phyloP scores from a whole-genome alignment of 2,113 vertebrate genomes.

The Sorex fumeus region DNA sequence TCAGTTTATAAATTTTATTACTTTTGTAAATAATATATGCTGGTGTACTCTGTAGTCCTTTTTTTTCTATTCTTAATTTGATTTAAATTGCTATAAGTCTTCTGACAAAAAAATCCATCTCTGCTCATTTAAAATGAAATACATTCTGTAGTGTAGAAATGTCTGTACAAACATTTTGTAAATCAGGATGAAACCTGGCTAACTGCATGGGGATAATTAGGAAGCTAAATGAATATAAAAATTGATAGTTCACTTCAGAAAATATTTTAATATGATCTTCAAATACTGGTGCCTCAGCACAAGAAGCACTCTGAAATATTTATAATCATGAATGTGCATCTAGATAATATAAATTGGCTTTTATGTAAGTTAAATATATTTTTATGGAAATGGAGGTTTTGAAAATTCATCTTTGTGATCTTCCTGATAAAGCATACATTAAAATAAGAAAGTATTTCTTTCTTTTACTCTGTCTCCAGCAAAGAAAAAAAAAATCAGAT shows the following conservation, averaged over 20 bases:
- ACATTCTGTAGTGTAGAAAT: neutral
- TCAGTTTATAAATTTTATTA: neutral
- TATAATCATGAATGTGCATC: neutral
- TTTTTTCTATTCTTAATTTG: neutral
- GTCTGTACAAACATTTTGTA: neutral
- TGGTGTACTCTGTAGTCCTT: neutral
- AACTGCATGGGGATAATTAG: neutral
- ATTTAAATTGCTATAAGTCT: neutral
- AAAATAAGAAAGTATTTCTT: neutral
- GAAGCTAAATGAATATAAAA: constrained; percentile 36
- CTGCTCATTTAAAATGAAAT: neutral
- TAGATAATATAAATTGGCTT: neutral
- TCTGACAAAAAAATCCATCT: neutral
- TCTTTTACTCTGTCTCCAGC: constrained; percentile 62
- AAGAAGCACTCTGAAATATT: neutral
- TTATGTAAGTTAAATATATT: neutral
- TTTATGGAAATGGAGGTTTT: neutral
- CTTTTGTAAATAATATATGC: neutral
- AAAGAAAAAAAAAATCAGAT: constrained; percentile 73
- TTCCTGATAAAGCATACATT: neutral
- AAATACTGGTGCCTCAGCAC: neutral
- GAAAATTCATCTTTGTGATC: neutral
- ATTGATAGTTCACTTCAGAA: neutral
- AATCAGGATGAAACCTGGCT: neutral
- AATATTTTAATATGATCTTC: neutral